These are phyloP conservation scores for Cassiopea andromeda DNA, from an alignment of 30 jellyfish, hydroid and myxozoan species.

Conservation along the genomic window DNA sequence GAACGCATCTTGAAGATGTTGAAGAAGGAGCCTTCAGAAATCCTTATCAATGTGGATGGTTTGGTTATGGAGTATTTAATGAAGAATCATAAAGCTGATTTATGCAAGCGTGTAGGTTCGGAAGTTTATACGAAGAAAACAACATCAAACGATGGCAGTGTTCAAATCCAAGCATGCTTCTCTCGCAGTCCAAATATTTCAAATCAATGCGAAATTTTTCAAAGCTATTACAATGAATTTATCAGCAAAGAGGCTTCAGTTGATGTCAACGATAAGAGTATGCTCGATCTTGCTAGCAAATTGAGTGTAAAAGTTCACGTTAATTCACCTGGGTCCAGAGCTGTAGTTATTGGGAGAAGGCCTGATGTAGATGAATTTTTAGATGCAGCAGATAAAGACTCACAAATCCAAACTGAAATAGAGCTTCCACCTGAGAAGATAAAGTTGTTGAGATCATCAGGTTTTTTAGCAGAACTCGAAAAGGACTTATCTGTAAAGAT, in stretches of 20 bases:
- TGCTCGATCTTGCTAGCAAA: background rate
- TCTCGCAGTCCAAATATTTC: conserved; percentile 14
- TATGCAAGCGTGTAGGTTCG: background rate
- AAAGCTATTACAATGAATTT: conserved; percentile 5
- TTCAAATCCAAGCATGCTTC: conserved; percentile 19
- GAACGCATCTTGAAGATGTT: conserved; percentile 44
- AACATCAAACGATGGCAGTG: background rate
- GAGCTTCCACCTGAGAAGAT: conserved; percentile 13
- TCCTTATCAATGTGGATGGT: conserved; percentile 15
- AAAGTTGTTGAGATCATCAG: background rate
- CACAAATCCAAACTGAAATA: background rate
- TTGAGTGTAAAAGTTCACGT: background rate
- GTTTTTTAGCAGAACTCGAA: conserved; percentile 1
- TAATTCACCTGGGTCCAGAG: background rate
- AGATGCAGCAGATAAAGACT: background rate
- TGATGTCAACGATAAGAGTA: background rate
- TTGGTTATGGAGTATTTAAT: background rate
- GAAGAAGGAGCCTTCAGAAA: conserved; percentile 27
- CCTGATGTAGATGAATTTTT: background rate
- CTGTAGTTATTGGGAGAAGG: background rate
- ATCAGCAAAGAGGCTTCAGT: background rate
- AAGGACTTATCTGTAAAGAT: background rate
- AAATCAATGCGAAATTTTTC: background rate
- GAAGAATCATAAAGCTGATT: conserved; percentile 1
- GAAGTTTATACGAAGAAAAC: conserved; percentile 24